A percentile compares a stretch with the other conserved stretches of the same genome.
phyloP scores from a whole-genome alignment of 2,797 vertebrate species.

The Rhincodon typus region DNA sequence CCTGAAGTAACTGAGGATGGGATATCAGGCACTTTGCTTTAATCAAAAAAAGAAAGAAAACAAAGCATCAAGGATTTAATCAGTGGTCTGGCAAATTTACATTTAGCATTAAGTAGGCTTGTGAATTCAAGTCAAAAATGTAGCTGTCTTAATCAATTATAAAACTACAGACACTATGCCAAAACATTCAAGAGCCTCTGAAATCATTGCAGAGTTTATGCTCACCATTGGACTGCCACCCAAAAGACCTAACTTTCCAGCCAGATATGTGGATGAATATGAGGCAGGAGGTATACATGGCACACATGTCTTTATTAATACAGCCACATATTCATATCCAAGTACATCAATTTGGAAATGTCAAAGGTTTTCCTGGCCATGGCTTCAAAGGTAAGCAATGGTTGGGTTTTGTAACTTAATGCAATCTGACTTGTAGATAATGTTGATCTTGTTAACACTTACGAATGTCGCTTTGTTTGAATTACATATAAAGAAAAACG shows the following conservation, averaged over 20 bases:
- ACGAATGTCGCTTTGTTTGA: neutral
- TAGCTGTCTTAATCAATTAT: too few relatives aligned
- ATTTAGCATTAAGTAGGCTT: neutral
- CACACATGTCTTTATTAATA: neutral
- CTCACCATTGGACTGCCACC: too few relatives aligned
- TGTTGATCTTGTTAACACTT: neutral
- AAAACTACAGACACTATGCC: too few relatives aligned
- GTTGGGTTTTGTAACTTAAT: neutral
- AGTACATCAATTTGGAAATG: neutral
- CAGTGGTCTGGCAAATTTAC: neutral
- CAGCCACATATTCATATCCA: neutral
- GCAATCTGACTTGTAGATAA: neutral
- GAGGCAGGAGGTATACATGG: neutral
- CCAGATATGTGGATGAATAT: too few relatives aligned
- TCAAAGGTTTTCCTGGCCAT: neutral
- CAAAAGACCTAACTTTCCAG: too few relatives aligned
- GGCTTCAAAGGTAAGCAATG: neutral
- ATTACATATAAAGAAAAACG: neutral
- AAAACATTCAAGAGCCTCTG: too few relatives aligned
- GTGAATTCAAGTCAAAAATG: neutral
- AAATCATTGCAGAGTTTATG: too few relatives aligned
- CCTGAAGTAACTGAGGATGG: neutral
- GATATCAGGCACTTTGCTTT: neutral
- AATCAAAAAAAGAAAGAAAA: neutral
- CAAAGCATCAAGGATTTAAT: neutral